phyloP scores from a whole-genome alignment of 2,113 vertebrate genomes.

The Eleginops maclovinus region DNA sequence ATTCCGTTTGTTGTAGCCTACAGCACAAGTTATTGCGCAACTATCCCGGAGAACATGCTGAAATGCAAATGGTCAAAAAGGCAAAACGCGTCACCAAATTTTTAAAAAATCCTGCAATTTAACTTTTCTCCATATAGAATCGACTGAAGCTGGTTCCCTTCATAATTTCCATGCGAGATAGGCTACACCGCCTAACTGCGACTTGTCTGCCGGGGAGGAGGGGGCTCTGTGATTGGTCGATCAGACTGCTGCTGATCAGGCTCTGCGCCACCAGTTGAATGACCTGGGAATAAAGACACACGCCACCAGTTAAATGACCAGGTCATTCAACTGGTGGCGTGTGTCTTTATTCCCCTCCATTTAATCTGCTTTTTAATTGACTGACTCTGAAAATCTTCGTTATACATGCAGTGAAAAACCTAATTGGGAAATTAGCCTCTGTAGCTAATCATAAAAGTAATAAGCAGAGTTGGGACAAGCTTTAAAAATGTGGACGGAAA shows the following conservation, averaged over 20 bases:
- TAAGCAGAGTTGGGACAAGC: not conserved
- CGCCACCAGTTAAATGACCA: no score
- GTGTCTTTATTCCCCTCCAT: conserved; percentile 33
- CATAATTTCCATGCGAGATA: conserved; percentile 40
- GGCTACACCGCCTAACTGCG: conserved; percentile 61
- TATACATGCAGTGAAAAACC: not conserved
- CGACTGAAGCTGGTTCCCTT: conserved; percentile 35
- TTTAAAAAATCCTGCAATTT: not conserved
- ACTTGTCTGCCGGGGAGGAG: conserved; percentile 65
- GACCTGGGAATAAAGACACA: no score
- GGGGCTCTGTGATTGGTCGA: conserved; percentile 75
- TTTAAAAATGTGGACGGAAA: not conserved
- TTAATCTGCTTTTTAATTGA: conserved; percentile 19
- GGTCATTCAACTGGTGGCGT: conserved; percentile 72
- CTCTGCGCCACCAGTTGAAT: no score
- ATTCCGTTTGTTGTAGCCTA: conserved; percentile 1
- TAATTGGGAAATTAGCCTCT: not conserved
- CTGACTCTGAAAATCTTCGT: not conserved
- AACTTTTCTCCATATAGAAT: conserved; percentile 59
- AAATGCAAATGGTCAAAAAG: not conserved
- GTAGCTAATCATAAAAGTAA: not conserved
- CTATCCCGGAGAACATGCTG: conserved; percentile 2
- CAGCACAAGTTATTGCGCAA: conserved; percentile 32
- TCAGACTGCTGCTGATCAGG: conserved; percentile 65
- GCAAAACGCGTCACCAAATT: not conserved